A percentile compares a stretch with the other conserved stretches of the same genome.
phyloP scores from a whole-genome alignment of 2,113 vertebrate species.

The Bombycilla garrulus region DNA sequence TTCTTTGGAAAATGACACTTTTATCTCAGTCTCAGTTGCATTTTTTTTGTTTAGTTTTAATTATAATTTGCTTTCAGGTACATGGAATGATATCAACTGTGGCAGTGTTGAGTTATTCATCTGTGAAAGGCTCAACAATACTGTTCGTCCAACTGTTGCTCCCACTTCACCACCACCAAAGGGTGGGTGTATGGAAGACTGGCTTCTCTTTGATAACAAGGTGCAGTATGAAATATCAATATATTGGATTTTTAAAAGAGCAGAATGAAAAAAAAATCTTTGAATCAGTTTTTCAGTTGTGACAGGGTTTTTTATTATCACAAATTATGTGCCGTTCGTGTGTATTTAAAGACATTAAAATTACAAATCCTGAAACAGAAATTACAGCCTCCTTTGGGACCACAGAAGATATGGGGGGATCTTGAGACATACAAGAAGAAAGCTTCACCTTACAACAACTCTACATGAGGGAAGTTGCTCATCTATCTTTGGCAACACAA shows the following conservation, averaged over 20 bases:
- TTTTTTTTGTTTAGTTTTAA: background rate
- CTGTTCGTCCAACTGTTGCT: slow-evolving; percentile 72
- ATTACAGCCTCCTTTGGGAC: background rate
- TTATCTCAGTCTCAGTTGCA: background rate
- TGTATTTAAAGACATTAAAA: background rate
- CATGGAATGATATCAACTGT: slow-evolving; percentile 97
- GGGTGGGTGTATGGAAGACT: slow-evolving; percentile 85
- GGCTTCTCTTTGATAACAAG: slow-evolving; percentile 83
- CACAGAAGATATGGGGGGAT: background rate
- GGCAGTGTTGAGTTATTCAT: slow-evolving; percentile 82
- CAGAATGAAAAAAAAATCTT: background rate
- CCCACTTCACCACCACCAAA: slow-evolving; percentile 69
- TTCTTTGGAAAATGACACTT: background rate
- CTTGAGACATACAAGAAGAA: background rate
- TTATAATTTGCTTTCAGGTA: slow-evolving; percentile 70
- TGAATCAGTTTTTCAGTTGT: background rate
- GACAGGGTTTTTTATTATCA: background rate
- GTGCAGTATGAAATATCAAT: slow-evolving; percentile 59
- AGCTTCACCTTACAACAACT: background rate
- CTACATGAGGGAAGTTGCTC: background rate
- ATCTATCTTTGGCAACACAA: background rate
- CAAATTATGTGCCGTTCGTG: background rate
- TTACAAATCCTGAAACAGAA: background rate
- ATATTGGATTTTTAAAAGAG: background rate
- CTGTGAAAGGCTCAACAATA: slow-evolving; percentile 84